Base-by-base conservation (phyloP, 2,888 invertebrate species). In the Ophion slaviceki region DNA sequence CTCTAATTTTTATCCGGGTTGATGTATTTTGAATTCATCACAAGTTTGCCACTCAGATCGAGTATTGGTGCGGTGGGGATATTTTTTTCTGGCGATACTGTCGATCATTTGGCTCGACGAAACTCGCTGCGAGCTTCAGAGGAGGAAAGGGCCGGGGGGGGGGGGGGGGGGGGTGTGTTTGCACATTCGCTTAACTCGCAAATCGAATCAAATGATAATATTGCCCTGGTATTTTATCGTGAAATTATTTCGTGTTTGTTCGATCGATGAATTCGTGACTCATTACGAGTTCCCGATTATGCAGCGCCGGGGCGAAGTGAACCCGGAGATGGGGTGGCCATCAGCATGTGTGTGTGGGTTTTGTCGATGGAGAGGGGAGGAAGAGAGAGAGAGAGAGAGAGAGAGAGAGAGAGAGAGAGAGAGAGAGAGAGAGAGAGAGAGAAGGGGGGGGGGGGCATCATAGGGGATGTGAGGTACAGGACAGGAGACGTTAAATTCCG, bases 261-360 rank as follows among this genome's bases (percentile, higher is more conserved):
- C 79, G 68, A 76, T 67, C 67, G 24, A n/a, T 57, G 70, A 14
- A 70, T 70, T 70, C 79, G 28, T 61, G 62, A 62, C 61, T 79
- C 62, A 79, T 79, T 71, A 71, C 61, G 74, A 62, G 61, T 61
- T 74, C 74, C 40, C 36, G 74, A 62, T 74, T 45, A 74, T 40
- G 74, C 32, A 59, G 17, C 36, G 59, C 10, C n/a, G 28, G 61
- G 40, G 14, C 61, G 61, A 14, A 10, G 36, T 36, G 36, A 36
- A 40, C 40, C 40, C 40, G 8, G 40, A 8, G 40, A 8, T 6
- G 11, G 67, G 67, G 66, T 40, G 47, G 53, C 24, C 53, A 70
- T 68, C 45, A 10, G 45, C 36, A n/a, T 20, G 67, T 72, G 32
- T 40, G 5, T 59, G 66, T 59, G 59, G 40, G 28, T 28, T 40